phyloP scores from a whole-genome alignment of 2,113 vertebrate genomes.

The Cephalopterus ornatus region DNA sequence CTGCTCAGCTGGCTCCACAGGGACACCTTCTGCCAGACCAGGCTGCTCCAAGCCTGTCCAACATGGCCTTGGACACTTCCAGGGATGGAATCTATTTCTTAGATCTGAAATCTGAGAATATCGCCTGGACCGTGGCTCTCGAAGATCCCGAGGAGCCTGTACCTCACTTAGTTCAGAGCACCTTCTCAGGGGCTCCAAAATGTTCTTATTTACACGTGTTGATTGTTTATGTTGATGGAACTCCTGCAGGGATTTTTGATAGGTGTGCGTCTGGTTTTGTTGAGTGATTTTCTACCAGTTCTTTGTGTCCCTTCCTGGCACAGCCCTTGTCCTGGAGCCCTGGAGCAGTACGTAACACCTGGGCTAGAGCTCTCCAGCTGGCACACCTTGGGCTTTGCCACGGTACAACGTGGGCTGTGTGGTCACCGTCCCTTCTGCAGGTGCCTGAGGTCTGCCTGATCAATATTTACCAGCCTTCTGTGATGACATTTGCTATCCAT shows the following conservation, averaged over 20 bases:
- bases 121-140: accelerated
- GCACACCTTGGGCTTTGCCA: not conserved
- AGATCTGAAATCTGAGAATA: not conserved
- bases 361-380: not conserved
- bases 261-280: not conserved
- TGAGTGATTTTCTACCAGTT: not conserved
- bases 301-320: not conserved
- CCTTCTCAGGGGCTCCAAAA: not conserved
- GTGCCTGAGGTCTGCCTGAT: not conserved
- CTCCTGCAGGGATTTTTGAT: not conserved
- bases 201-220: not conserved
- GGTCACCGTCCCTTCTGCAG: not conserved
- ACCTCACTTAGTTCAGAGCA: accelerated
- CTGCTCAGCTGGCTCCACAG: not conserved
- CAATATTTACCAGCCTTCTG: not conserved
- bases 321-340: not conserved
- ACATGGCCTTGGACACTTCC: not conserved
- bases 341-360: not conserved
- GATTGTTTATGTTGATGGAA: not conserved
- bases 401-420: not conserved
- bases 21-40: not conserved
- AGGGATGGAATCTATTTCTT: not conserved
- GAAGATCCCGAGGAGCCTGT: not conserved
- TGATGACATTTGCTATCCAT: not conserved
- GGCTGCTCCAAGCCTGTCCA: not conserved